Evolutionary conservation across 2,113 vertebrate genomes (phyloP).

Genomic region (Pleuronectes platessa): DNA sequence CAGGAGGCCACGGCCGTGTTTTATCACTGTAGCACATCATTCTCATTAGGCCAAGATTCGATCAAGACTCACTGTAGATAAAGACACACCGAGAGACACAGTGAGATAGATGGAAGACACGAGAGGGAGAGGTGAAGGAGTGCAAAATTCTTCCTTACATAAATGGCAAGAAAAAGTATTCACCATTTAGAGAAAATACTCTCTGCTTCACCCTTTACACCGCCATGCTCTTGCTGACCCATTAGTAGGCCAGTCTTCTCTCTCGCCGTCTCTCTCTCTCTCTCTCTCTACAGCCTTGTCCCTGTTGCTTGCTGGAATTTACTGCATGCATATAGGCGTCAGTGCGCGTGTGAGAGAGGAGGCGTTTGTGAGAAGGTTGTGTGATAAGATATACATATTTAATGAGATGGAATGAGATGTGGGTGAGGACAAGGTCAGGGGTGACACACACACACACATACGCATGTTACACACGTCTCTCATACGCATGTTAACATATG

Average conservation of each 20-base stretch:
- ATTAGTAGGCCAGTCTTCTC: constrained; percentile 16
- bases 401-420: constrained; percentile 97
- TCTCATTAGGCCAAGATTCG: constrained; percentile 67
- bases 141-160: background rate
- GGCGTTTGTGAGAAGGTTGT: constrained; percentile 74
- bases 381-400: constrained; percentile 99
- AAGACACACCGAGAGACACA: constrained; percentile 20
- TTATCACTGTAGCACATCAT: constrained; percentile 71
- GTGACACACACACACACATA: constrained; percentile 51
- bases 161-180: constrained; percentile 1
- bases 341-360: constrained; percentile 15
- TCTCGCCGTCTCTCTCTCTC: constrained; percentile 12
- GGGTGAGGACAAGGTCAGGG: constrained; percentile 77
- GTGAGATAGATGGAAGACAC: constrained; percentile 6
- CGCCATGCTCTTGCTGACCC: background rate
- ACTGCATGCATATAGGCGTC: constrained; percentile 94
- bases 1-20: constrained; percentile 65
- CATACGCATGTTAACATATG: constrained; percentile 54
- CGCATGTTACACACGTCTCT: constrained; percentile 45
- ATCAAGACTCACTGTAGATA: constrained; percentile 58
- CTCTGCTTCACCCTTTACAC: background rate
- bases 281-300: constrained; percentile 74
- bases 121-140: constrained; percentile 1
- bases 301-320: constrained; percentile 90
- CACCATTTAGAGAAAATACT: background rate